Conservation (phyloP, 2,113 vertebrate species). For the Chelonoidis abingdonii region DNA sequence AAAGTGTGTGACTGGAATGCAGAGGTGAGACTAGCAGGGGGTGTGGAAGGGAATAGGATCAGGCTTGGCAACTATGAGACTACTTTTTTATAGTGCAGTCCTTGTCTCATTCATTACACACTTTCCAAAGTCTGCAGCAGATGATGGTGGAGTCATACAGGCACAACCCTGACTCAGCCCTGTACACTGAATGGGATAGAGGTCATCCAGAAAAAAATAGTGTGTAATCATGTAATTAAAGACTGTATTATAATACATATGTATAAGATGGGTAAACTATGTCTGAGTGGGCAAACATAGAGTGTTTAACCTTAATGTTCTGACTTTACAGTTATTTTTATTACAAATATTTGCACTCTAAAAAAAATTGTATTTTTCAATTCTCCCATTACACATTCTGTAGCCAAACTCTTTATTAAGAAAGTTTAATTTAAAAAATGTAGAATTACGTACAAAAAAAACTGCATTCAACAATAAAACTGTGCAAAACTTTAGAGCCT, state of each 20-base stretch:
- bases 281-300: not conserved
- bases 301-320: not conserved
- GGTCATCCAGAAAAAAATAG: not conserved
- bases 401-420: too few species aligned
- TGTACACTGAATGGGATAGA: not conserved
- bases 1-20: too few species aligned
- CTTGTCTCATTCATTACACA: not conserved
- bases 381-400: too few species aligned
- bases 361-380: too few species aligned
- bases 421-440: too few species aligned
- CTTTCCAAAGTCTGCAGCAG: not conserved
- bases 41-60: not conserved
- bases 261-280: not conserved
- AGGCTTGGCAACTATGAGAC: not conserved
- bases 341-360: too few species aligned
- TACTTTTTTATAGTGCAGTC: not conserved
- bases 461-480: too few species aligned
- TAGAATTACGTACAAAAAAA: too few species aligned
- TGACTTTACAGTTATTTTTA: too few species aligned
- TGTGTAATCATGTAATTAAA: not conserved
- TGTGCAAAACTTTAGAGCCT: too few species aligned
- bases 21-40: not conserved
- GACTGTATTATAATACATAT: not conserved
- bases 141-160: not conserved
- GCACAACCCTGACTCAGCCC: not conserved